phyloP scores from a whole-genome alignment of 2,888 invertebrate genomes.

The Helicoverpa assulta region DNA sequence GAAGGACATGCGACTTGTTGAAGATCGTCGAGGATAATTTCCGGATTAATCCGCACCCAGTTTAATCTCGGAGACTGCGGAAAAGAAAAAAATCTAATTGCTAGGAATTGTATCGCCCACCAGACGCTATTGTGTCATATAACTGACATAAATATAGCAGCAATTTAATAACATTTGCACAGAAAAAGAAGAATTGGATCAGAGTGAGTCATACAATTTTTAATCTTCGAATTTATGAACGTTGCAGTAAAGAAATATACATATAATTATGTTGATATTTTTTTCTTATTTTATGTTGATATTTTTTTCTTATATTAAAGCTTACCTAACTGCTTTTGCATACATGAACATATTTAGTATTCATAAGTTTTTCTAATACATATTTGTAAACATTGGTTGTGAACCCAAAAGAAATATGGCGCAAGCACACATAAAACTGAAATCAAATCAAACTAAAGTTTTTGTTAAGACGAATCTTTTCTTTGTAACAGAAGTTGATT shows the following conservation, averaged over 20 bases:
- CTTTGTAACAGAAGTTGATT: too few species aligned
- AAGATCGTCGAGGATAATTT: slow-evolving; percentile 48
- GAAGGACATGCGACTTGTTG: slow-evolving; percentile 30
- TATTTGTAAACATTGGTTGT: background rate
- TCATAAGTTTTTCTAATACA: background rate
- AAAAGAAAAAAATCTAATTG: slow-evolving; percentile 44
- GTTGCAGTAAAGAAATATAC: background rate
- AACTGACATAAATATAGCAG: background rate
- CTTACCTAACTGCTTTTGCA: background rate
- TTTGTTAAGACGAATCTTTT: too few species aligned
- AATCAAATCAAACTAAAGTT: too few species aligned
- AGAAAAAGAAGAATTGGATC: background rate
- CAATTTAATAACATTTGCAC: slow-evolving; percentile 2
- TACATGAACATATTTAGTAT: background rate
- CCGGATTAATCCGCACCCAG: slow-evolving; percentile 52
- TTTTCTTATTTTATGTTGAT: background rate
- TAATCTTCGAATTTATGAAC: slow-evolving; percentile 1
- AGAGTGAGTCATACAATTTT: background rate
- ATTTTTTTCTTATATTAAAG: too few species aligned
- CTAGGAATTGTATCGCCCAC: slow-evolving; percentile 12
- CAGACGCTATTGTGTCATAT: slow-evolving; percentile 19
- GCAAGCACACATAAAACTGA: background rate
- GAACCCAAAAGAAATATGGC: background rate
- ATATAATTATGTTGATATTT: background rate
- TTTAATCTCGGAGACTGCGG: slow-evolving; percentile 39